phyloP scores from a whole-genome alignment of 2,797 vertebrate species.

The Mormyrus proboscirostris region DNA sequence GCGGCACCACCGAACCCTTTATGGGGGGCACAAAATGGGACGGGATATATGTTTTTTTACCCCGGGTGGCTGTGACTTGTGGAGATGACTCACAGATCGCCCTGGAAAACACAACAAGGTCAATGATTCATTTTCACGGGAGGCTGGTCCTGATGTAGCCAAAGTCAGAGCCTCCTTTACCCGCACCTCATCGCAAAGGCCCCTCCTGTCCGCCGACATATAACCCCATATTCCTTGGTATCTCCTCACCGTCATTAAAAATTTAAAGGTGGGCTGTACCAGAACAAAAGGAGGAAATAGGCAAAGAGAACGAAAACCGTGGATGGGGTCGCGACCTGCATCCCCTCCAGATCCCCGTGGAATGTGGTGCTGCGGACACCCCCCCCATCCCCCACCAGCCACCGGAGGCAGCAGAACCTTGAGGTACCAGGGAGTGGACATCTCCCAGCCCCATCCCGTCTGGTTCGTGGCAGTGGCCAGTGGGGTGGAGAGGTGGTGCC shows the following conservation, averaged over 20 bases:
- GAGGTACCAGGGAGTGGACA: not conserved
- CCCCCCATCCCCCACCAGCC: not conserved
- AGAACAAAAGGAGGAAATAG: not conserved
- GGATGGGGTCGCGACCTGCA: not conserved
- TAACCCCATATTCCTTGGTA: not conserved
- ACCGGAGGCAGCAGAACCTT: not conserved
- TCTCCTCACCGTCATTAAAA: not conserved
- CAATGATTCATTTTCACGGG: not conserved
- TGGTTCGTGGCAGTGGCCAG: not conserved
- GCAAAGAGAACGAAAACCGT: not conserved
- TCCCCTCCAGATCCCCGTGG: not conserved
- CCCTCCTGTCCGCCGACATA: not conserved
- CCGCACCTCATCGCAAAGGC: not conserved
- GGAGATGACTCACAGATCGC: not conserved
- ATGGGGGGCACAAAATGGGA: not conserved
- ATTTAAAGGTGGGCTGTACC: not conserved
- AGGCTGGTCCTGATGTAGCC: not conserved
- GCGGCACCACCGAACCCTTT: not conserved
- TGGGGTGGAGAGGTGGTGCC: too few species aligned
- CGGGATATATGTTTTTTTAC: not conserved
- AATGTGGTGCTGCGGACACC: not conserved
- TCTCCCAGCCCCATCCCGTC: not conserved
- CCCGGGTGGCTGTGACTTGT: not conserved
- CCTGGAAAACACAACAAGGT: not conserved
- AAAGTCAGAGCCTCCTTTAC: not conserved